A percentile compares a stretch with the other conserved stretches of the same genome.
These are phyloP conservation scores for Apodemus speciosus DNA, from an alignment of 2,113 vertebrate species.

Conservation along the genomic window DNA sequence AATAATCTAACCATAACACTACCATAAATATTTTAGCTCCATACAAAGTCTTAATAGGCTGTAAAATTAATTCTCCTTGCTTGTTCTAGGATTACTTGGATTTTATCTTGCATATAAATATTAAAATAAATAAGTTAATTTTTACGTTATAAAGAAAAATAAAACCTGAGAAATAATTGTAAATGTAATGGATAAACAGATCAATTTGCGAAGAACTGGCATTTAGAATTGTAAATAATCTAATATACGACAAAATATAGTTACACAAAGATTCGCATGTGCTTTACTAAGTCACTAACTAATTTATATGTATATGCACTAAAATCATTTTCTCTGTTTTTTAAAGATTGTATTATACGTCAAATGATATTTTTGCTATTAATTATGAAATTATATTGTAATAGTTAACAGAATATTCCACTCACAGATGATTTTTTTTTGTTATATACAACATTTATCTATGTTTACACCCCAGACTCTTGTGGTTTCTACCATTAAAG, in stretches of 20 bases:
- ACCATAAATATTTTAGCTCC: conserved; percentile 30
- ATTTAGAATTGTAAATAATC: conserved; percentile 31
- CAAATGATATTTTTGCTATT: conserved; percentile 40
- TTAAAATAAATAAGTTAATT: conserved; percentile 10
- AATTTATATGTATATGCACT: conserved; percentile 4
- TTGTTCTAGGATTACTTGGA: conserved; percentile 8
- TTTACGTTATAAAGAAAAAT: conserved; percentile 15
- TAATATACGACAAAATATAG: background rate
- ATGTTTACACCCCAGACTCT: background rate
- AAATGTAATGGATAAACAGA: conserved; percentile 5
- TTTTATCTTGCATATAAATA: background rate
- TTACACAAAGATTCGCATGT: background rate
- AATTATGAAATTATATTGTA: conserved; percentile 43
- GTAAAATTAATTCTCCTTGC: background rate
- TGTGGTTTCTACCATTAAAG: conserved; percentile 47
- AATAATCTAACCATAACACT: background rate
- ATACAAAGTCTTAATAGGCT: background rate
- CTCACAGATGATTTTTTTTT: conserved; percentile 13
- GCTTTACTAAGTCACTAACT: background rate
- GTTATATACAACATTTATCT: background rate
- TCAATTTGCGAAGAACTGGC: background rate
- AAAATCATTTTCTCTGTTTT: background rate
- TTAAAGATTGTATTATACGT: background rate
- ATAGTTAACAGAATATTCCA: conserved; percentile 12
- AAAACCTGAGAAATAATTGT: conserved; percentile 40